Base-by-base conservation (phyloP, 2,888 invertebrate genomes). In the Anagyrus pseudococci region DNA sequence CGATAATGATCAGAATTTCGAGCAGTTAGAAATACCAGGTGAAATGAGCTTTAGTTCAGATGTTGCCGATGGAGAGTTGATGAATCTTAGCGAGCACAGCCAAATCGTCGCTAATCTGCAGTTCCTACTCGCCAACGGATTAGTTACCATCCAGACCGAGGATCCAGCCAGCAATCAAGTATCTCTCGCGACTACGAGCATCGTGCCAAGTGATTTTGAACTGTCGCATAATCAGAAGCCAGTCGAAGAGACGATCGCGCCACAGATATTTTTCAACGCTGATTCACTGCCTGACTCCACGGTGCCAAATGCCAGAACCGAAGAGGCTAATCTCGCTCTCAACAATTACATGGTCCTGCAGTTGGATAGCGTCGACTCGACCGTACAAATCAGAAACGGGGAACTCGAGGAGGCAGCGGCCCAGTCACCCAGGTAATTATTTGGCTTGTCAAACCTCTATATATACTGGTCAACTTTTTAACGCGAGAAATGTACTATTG, bases 61-160 rank as follows among this genome's bases (percentile, higher is more conserved):
- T 25, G 72, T 70, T 22, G 71, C 75, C 6, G 77, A 82, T 71
- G 74, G 83, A 2, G 81, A 82, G 57, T 58, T 79, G 19, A 55
- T 74, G 6, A 72, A 75, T 1, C 57, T 77, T 7, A 75, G 73
- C 44, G 78, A 77, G 40, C 74, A 72, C 33, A 77, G 74, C 65
- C 76, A 79, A 55, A 48, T 79, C 2, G 76, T 77, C 0, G 75
- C 78, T 2, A 76, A 77, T 71, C 61, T 79, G 3, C 76, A 78
- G 43, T 78, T 74, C 41, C 66, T 78, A 17, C 53, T 79, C 8
- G 72, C 75, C 1, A 75, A 77, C 29, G 78, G 77, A 17, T 70
- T 79, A 1, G 75, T 78, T 2, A 76, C 78, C 1, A 74, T 83
- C 15, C 84, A 84, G 70, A 80, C 84, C 7, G 83, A 84, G 62